Base-by-base conservation (phyloP, 1,140 invertebrate genomes). In the Cardiocondyla obscurior region DNA sequence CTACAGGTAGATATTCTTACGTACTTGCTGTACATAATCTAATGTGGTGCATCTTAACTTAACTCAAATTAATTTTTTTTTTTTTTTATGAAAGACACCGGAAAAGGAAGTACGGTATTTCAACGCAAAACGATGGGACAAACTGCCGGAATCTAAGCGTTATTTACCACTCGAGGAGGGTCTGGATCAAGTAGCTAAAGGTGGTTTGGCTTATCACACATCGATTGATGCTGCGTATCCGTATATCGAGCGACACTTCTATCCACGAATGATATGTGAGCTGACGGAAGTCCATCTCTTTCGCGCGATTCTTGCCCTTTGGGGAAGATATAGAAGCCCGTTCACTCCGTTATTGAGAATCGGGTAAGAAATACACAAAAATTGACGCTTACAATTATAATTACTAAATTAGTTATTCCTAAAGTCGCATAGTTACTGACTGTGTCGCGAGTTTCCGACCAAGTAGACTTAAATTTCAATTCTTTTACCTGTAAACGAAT, bases 251-350 rank as follows among this genome's bases (percentile, higher is more conserved):
- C 51, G 51, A 0, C 16, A 76, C 14, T 90, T 89, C 36, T 51
- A 72, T n/a, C 28, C 83, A 6, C 65, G 77, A 19, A 89, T 84
- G 58, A 90, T 90, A 36, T 90, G 89, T 44, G 85, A 90, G 36
- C 53, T 90, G 2, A 90, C 88, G 5, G 88, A 90, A 30, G 72
- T 90, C 46, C 88, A 90, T 69, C 44, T 89, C 0, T 74, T 87
- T 16, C 83, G 73, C 6, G 42, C 74, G 10, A 10, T 67, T 0
- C 42, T 88, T 8, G 87, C 87, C 1, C 76, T 89, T 49, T 89
- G 79, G 60, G 77, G 69, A 0, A 88, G 87, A 3, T 30, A 57
- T 6, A 74, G 19, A 0, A 88, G 88, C 19, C 85, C 88, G 10
- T 88, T 90, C 19, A 89, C 82, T 0, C 83, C 89, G 49, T 16